Evolutionary conservation across 2,797 vertebrate genomes (phyloP).

Genomic region (Amblyraja radiata): DNA sequence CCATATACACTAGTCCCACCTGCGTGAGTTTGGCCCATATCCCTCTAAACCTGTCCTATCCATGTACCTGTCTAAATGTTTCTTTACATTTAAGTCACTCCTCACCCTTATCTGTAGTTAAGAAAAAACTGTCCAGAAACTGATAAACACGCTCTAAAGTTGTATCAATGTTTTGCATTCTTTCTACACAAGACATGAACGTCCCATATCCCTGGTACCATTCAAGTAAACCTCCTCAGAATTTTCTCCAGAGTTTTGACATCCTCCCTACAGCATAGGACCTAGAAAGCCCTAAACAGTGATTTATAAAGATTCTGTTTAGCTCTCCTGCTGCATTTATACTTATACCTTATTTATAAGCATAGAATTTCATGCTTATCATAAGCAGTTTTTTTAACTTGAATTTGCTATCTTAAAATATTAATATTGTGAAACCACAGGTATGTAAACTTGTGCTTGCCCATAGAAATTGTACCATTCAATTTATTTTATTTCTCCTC

Average conservation of each 20-base stretch:
- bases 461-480: not conserved
- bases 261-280: not conserved
- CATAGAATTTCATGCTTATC: not conserved
- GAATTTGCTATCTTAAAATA: not conserved
- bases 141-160: slow-evolving; percentile 47
- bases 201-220: not conserved
- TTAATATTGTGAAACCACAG: not conserved
- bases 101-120: not conserved
- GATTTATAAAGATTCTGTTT: not conserved
- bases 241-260: not conserved
- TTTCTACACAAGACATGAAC: not conserved
- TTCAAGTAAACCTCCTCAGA: not conserved
- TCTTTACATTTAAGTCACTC: not conserved
- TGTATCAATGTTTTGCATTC: too few relatives aligned
- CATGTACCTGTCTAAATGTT: too few relatives aligned
- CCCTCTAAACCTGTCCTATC: too few relatives aligned
- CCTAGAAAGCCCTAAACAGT: not conserved
- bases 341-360: not conserved
- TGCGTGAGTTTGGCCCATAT: too few relatives aligned
- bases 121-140: slow-evolving; percentile 35
- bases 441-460: not conserved
- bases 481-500: not conserved
- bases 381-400: not conserved
- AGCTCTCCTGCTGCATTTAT: not conserved
- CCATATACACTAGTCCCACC: too few relatives aligned